Evolutionary conservation across 2,888 invertebrate genomes (phyloP).

Genomic region (Mythimna pallens): DNA sequence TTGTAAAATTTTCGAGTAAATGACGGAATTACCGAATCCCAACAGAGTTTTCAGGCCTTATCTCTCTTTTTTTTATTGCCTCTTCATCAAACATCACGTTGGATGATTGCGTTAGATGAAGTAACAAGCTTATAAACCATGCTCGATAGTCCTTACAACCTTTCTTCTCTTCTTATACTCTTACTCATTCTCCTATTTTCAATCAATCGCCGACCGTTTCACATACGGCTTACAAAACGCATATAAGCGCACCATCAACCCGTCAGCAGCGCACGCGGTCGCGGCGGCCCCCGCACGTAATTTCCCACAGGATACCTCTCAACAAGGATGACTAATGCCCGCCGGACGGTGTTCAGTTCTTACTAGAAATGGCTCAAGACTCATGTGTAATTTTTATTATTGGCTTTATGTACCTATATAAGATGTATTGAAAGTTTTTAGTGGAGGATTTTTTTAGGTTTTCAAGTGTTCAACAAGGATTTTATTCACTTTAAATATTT

Average conservation of each 20-base stretch:
- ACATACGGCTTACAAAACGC: constrained; percentile 40
- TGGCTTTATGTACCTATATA: background rate
- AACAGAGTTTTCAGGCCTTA: too few species aligned
- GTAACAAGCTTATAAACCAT: too few species aligned
- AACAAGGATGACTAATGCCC: constrained; percentile 86
- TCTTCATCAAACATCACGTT: too few species aligned
- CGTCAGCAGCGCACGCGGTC: constrained; percentile 65
- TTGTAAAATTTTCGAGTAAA: too few species aligned
- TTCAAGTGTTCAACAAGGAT: too few species aligned
- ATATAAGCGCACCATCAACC: constrained; percentile 62
- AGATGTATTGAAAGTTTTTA: background rate
- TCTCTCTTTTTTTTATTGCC: too few species aligned
- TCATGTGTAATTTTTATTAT: background rate
- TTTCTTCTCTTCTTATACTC: too few species aligned
- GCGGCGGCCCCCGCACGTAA: constrained; percentile 74
- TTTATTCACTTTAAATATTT: too few species aligned
- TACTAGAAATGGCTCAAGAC: constrained; percentile 53
- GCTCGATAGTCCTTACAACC: too few species aligned
- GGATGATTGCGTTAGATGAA: too few species aligned
- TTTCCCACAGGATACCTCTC: constrained; percentile 88
- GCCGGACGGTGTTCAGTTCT: constrained; percentile 76
- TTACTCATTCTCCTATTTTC: background rate
- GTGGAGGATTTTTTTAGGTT: background rate
- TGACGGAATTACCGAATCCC: too few species aligned
- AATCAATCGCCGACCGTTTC: constrained; percentile 5